Percentiles rank a stretch among this genome's conserved stretches.
Evolutionary conservation across 2,888 invertebrate species (phyloP).

Genomic region (Polietes domitor): DNA sequence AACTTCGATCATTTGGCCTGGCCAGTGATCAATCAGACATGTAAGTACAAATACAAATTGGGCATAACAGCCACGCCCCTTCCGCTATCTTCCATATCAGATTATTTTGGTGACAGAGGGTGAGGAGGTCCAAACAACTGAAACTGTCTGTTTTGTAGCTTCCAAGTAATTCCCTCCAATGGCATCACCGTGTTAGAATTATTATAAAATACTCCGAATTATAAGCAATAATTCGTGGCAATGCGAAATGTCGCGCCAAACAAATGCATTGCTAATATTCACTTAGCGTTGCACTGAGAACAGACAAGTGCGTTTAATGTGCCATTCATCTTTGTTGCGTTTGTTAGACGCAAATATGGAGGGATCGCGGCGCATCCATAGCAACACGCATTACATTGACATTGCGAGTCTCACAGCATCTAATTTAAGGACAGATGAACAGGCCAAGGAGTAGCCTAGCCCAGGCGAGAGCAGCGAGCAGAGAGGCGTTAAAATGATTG

Average conservation of each 20-base stretch:
- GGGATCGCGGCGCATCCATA: slow-evolving; percentile 67
- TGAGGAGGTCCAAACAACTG: too few relatives aligned
- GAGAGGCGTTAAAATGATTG: slow-evolving; percentile 73
- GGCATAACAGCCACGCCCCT: too few relatives aligned
- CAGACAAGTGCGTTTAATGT: slow-evolving; percentile 9
- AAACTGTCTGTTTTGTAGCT: too few relatives aligned
- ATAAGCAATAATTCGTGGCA: too few relatives aligned
- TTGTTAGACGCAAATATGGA: slow-evolving; percentile 31
- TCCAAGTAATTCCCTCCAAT: too few relatives aligned
- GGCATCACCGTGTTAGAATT: too few relatives aligned
- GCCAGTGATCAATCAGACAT: too few relatives aligned
- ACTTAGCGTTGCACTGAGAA: background rate
- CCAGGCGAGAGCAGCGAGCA: background rate
- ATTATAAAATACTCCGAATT: too few relatives aligned
- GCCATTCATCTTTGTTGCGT: background rate
- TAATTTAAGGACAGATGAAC: slow-evolving; percentile 48
- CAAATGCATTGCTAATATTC: background rate
- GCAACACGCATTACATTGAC: slow-evolving; percentile 41
- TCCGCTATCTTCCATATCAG: too few relatives aligned
- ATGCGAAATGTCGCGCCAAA: background rate
- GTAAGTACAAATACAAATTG: too few relatives aligned
- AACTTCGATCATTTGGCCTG: too few relatives aligned
- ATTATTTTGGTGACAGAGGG: too few relatives aligned
- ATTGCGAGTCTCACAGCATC: background rate
- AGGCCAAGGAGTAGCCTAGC: background rate